Evolutionary conservation across 2,797 vertebrate genomes (phyloP).

Genomic region (Chanos chanos): DNA sequence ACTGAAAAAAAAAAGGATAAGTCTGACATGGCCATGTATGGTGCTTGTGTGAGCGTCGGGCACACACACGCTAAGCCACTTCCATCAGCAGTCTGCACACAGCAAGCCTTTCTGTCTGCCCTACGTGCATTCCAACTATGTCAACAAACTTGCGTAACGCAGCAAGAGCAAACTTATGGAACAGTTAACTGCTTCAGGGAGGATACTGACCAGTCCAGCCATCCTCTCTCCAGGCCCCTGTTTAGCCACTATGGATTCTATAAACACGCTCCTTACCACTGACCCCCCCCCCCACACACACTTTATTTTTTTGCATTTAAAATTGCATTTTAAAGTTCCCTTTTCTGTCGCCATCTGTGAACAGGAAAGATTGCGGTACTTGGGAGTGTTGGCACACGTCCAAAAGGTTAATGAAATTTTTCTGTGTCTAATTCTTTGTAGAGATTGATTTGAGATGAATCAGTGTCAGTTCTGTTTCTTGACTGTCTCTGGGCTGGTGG

Average conservation of each 20-base stretch:
- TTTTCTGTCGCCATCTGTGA: background rate
- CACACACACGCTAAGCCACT: conserved; percentile 23
- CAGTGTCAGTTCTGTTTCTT: too few species aligned
- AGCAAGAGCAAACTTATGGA: conserved; percentile 23
- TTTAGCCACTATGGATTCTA: background rate
- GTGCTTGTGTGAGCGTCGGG: conserved; percentile 19
- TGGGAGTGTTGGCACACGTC: too few species aligned
- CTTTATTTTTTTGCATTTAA: background rate
- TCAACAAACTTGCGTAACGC: conserved; percentile 41
- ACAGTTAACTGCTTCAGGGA: conserved; percentile 21
- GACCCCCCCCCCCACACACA: too few species aligned
- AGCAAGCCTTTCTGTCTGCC: conserved; percentile 20
- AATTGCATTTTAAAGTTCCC: background rate
- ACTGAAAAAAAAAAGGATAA: too few species aligned
- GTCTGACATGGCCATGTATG: conserved; percentile 39
- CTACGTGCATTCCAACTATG: conserved; percentile 19
- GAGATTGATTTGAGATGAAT: too few species aligned
- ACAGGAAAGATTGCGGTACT: too few species aligned
- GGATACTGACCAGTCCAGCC: conserved; percentile 12
- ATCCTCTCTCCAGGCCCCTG: too few species aligned
- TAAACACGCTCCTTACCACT: too few species aligned
- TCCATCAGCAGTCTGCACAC: conserved; percentile 21
- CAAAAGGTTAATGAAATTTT: too few species aligned
- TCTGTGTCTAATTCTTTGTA: too few species aligned
- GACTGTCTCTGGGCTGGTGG: too few species aligned